Evolutionary conservation across 2,113 vertebrate genomes (phyloP).

Genomic region (Bucco capensis): DNA sequence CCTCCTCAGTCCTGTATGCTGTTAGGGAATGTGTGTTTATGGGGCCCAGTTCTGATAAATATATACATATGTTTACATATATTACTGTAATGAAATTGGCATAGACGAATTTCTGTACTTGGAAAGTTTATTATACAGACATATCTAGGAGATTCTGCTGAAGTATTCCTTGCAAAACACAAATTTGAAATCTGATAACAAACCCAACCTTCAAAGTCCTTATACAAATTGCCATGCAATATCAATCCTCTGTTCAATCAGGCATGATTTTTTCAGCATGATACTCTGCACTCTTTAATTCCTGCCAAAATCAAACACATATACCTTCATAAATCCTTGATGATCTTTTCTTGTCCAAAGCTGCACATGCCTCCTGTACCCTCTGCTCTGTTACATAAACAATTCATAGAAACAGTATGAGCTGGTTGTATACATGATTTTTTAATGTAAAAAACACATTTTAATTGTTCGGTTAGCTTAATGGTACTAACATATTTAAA

Average conservation of each 20-base stretch:
- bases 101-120: not conserved
- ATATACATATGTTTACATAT: not conserved
- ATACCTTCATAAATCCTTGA: conserved; percentile 17
- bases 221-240: not conserved
- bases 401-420: conserved; percentile 26
- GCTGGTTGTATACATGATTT: not conserved
- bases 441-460: not conserved
- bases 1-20: not conserved
- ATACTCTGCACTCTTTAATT: not conserved
- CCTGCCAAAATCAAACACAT: not conserved
- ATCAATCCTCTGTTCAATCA: not conserved
- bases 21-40: not conserved
- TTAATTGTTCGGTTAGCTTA: not conserved
- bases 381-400: not conserved
- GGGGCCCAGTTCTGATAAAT: not conserved
- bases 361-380: not conserved
- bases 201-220: not conserved
- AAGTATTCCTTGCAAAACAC: not conserved
- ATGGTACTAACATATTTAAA: not conserved
- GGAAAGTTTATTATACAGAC: not conserved
- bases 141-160: not conserved
- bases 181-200: not conserved
- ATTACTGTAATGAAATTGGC: not conserved
- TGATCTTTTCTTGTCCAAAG: not conserved
- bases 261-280: not conserved